These are phyloP conservation scores for Parazoanthus atlanticus DNA, from an alignment of 92 coral and sea anemone genomes.

Conservation along the genomic window DNA sequence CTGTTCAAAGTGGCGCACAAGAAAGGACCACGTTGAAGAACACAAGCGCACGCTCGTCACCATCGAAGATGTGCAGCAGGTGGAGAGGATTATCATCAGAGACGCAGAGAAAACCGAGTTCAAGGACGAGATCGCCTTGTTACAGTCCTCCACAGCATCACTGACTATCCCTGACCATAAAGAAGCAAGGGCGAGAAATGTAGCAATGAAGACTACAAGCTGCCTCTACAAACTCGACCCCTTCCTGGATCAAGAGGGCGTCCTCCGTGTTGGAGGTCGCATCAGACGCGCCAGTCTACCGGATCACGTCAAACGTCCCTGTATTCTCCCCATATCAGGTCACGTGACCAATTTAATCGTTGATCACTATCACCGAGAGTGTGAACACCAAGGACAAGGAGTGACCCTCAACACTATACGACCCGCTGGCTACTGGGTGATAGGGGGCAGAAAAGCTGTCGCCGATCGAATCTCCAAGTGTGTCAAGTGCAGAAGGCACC, in stretches of 20 bases:
- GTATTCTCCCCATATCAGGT: constrained; percentile 14
- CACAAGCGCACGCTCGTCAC: too few relatives aligned
- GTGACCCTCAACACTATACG: constrained; percentile 25
- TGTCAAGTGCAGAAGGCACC: background rate
- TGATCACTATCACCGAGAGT: constrained; percentile 1
- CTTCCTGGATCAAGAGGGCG: constrained; percentile 37
- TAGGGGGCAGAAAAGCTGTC: constrained; percentile 25
- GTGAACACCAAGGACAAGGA: background rate
- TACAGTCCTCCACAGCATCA: background rate
- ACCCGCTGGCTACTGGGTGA: constrained; percentile 22
- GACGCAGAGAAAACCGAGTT: background rate
- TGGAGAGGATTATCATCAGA: background rate
- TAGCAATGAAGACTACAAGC: constrained; percentile 2
- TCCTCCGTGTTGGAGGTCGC: constrained; percentile 43
- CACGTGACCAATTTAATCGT: constrained; percentile 4
- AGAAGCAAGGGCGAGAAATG: background rate
- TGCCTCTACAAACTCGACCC: constrained; percentile 40
- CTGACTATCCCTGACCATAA: background rate
- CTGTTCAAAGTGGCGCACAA: too few relatives aligned
- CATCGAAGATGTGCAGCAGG: too few relatives aligned
- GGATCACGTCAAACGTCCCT: background rate
- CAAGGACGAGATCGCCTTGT: constrained; percentile 1
- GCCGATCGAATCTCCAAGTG: background rate
- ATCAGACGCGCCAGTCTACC: background rate
- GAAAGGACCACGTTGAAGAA: too few relatives aligned